Percentiles rank a stretch among this genome's conserved stretches.
Evolutionary conservation across 2,797 vertebrate species (phyloP).

Genomic region (Varecia variegata): DNA sequence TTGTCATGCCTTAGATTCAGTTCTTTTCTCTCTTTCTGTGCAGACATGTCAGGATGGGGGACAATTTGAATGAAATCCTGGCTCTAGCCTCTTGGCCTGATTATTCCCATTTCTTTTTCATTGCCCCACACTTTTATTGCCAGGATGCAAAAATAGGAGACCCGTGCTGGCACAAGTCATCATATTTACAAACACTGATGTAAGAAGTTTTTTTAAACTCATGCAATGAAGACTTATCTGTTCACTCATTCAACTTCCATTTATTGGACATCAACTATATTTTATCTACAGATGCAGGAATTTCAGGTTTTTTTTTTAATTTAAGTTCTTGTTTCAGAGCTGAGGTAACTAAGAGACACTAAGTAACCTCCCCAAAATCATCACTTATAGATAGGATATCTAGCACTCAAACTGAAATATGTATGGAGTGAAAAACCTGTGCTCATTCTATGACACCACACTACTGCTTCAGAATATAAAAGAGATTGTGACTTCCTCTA

Average conservation of each 20-base stretch:
- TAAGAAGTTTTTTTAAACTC: conserved; percentile 9
- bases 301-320: neutral
- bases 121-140: neutral
- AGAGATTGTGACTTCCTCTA: neutral
- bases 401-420: neutral
- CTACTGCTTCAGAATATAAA: neutral
- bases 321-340: conserved; percentile 4
- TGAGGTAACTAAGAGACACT: neutral
- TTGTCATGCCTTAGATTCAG: neutral
- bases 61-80: neutral
- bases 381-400: neutral
- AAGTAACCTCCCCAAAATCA: neutral
- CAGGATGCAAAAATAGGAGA: neutral
- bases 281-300: neutral
- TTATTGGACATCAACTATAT: neutral
- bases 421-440: neutral
- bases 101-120: neutral
- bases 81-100: neutral
- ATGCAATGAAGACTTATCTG: neutral
- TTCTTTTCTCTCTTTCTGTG: neutral
- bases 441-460: neutral
- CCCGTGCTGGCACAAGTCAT: neutral
- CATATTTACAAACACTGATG: neutral
- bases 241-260: neutral
- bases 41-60: neutral